These are phyloP conservation scores for Leptocoma aspasia DNA, from an alignment of 2,113 vertebrate species.

Conservation along the genomic window DNA sequence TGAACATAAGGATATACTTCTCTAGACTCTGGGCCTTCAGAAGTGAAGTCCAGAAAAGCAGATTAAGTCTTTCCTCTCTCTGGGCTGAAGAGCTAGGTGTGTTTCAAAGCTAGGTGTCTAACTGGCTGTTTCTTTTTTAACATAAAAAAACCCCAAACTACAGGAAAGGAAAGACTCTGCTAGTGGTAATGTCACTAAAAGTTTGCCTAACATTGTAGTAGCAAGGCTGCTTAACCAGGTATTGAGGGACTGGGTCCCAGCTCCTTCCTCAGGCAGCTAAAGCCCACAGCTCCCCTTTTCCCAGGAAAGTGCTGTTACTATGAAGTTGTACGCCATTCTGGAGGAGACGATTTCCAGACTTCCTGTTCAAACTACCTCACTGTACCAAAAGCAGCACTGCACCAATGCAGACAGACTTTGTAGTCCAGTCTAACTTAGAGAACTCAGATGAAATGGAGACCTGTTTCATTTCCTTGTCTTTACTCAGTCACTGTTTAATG, in stretches of 20 bases:
- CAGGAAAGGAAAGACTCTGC: background rate
- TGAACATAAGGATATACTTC: background rate
- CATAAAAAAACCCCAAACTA: background rate
- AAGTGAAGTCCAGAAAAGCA: background rate
- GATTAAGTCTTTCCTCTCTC: background rate
- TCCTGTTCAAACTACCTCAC: conserved; percentile 47
- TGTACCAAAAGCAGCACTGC: background rate
- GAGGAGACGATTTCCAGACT: conserved; percentile 57
- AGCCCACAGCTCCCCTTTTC: background rate
- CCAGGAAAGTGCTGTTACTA: background rate
- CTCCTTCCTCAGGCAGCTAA: background rate
- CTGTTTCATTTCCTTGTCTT: conserved; percentile 61
- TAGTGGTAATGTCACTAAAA: background rate
- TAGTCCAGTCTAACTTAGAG: conserved; percentile 4
- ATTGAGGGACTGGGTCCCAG: background rate
- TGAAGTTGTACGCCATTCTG: conserved; percentile 5
- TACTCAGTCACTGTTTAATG: conserved; percentile 42
- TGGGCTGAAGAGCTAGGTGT: background rate
- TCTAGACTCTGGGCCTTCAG: background rate
- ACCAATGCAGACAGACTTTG: conserved; percentile 42
- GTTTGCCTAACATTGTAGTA: background rate
- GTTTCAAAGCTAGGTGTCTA: background rate
- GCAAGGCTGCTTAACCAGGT: background rate
- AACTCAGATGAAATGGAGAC: conserved; percentile 25
- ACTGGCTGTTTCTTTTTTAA: background rate